phyloP scores from a whole-genome alignment of 2,888 invertebrate species.

The Polyploca ridens region DNA sequence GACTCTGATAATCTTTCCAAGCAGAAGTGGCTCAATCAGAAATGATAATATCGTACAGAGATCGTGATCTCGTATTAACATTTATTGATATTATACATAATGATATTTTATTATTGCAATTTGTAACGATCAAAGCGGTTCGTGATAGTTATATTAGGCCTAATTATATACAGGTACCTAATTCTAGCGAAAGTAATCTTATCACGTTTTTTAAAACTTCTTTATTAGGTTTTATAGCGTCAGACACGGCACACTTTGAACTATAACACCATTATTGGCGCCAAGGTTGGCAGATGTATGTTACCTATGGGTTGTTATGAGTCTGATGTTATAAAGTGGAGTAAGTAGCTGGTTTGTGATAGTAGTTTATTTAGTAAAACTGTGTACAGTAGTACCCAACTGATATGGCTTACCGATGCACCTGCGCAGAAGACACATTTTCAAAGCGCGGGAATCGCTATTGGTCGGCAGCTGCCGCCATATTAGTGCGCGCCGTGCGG shows the following conservation, averaged over 20 bases:
- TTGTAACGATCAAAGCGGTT: slow-evolving; percentile 47
- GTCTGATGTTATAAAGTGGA: too few relatives aligned
- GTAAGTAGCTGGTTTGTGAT: too few relatives aligned
- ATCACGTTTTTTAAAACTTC: neutral
- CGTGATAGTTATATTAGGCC: slow-evolving; percentile 50
- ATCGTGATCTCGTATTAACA: slow-evolving; percentile 39
- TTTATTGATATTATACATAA: slow-evolving; percentile 53
- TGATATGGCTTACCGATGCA: too few relatives aligned
- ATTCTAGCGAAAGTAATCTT: slow-evolving; percentile 28
- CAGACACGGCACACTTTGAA: neutral
- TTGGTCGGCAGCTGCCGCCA: too few relatives aligned
- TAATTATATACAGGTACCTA: slow-evolving; percentile 23
- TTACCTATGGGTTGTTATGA: too few relatives aligned
- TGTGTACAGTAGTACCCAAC: too few relatives aligned
- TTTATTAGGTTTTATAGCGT: neutral
- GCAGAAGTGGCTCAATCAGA: slow-evolving; percentile 37
- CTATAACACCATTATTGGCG: neutral
- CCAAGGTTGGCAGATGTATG: neutral
- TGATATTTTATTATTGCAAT: slow-evolving; percentile 60
- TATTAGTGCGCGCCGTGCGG: too few relatives aligned
- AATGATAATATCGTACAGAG: slow-evolving; percentile 30
- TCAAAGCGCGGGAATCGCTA: too few relatives aligned
- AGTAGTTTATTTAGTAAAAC: too few relatives aligned
- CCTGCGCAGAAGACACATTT: too few relatives aligned
- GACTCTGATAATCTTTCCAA: slow-evolving; percentile 9